Evolutionary conservation across 2,113 vertebrate species (phyloP), one percentile per base, ranked within the genome.

Genomic region (Tiliqua scincoides): DNA sequence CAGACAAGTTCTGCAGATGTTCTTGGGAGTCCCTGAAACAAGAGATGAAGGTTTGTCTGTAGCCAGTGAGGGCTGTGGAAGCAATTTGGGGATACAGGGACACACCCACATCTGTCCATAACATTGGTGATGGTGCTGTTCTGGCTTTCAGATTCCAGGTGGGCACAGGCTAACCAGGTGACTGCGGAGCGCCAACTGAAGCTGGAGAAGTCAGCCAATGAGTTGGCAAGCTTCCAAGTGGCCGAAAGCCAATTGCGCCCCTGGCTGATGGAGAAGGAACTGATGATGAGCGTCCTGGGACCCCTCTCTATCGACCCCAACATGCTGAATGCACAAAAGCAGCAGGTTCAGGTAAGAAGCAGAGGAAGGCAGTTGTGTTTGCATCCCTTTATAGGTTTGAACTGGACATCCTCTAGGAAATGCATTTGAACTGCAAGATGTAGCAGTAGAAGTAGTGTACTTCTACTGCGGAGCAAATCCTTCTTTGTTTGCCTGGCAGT

Each of bases 221-320:
- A 98, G 80, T 95, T 99, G 94, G 98, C 97, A 82, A 97, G 93
- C 75, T 99, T 99, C 90, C 97, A 98, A 90, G 89, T 97, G 0
- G 97, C 98, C 0, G 98, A 98, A 70, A 95, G 90, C 87, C 99
- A 99, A 95, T 97, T 99, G 90, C 95, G 97, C 18, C 99, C 99
- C 1, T 99, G 99, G 99, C 97, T 99, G 4, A 95, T 95, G 93
- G 99, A 99, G 95, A 99, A 99, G 94, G 98, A 99, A 94, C 96
- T 99, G 91, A 99, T 99, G 99, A 99, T 99, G 99, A 99, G 99
- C 0, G 99, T 99, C 74, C 93, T 99, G 87, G 99, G 99, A 1
- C 99, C 99, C 0, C 95, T 99, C 35, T 99, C 99, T 93, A 99
- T 99, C 79, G 99, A 99, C 93, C 98, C 98, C 2, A 99, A 99